A percentile compares a stretch with the other conserved stretches of the same genome.
These are phyloP conservation scores for Hypomesus transpacificus DNA, from an alignment of 2,113 vertebrate species.

Conservation along the genomic window DNA sequence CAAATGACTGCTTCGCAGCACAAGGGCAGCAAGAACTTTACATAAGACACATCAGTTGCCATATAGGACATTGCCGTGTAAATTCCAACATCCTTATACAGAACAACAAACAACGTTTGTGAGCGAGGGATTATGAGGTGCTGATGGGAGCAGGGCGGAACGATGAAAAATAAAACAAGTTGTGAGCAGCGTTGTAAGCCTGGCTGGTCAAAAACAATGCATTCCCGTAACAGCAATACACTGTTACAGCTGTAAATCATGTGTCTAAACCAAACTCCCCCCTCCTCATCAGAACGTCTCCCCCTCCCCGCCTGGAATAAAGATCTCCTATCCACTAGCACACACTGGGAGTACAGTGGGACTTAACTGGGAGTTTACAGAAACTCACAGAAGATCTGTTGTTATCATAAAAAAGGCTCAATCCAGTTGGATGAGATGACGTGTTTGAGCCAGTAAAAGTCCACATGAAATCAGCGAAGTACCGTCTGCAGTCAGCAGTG, in stretches of 20 bases:
- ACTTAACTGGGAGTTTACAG: constrained; percentile 25
- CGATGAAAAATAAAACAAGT: constrained; percentile 43
- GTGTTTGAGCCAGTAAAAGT: not conserved
- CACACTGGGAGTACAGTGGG: constrained; percentile 42
- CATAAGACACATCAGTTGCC: too few relatives aligned
- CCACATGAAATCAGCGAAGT: not conserved
- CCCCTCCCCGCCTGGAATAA: constrained; percentile 27
- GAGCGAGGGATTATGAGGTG: constrained; percentile 28
- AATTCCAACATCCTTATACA: constrained; percentile 10
- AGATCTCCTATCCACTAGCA: constrained; percentile 30
- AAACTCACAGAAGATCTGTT: constrained; percentile 28
- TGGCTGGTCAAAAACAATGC: constrained; percentile 72
- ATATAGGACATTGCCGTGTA: too few relatives aligned
- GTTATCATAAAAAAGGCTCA: constrained; percentile 15
- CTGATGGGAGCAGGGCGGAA: constrained; percentile 34
- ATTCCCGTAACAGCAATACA: constrained; percentile 45
- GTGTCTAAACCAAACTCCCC: constrained; percentile 24
- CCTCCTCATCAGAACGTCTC: constrained; percentile 13
- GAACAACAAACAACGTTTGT: constrained; percentile 21
- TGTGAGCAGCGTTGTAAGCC: constrained; percentile 45
- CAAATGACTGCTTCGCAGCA: too few relatives aligned
- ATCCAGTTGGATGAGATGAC: constrained; percentile 21
- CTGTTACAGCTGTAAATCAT: constrained; percentile 50
- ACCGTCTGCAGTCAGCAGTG: not conserved
- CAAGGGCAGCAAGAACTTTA: too few relatives aligned